Base-by-base conservation (phyloP, 2,797 vertebrate genomes). In the Scolopax bukidnonensis region DNA sequence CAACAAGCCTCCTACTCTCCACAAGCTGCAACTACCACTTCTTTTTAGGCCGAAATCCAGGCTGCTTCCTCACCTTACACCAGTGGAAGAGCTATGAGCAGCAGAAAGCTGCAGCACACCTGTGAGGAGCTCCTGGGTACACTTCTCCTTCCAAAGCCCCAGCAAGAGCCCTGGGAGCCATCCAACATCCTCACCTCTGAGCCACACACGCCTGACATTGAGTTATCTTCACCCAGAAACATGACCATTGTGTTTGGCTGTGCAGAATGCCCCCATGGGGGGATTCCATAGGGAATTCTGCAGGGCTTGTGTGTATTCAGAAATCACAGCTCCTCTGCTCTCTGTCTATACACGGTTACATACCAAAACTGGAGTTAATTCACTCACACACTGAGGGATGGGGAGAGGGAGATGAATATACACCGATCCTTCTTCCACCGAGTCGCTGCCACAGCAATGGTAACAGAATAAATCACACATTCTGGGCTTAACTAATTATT, bases 371-470 rank as follows among this genome's bases (percentile, higher is more conserved):
- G 40, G 61, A 61, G 68, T 54, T 92, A 87, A 91, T 82, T 92
- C 91, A 32, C 89, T 76, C 59, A 18, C 57, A 3, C 67, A 6
- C 89, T 40, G 53, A 83, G 91, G 89, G 84, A 56, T 7, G 51
- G 87, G 90, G 64, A 86, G 28, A 93, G 71, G 59, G 76, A 93
- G 65, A 73, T 47, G 54, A 77, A 89, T 54, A 18, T 2, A 4
- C 89, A 45, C 84, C 27, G 64, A 77, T 67, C 91, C 91, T 90
- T 90, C 95, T 92, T 82, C 94, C 88, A 64, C 80, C 41, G 28
- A 81, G 80, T 54, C 89, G 51, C 56, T 80, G 91, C 90, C 91
- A 85, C 95, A 90, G 84, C 93, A 87, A 51, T 10, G 47, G 71
- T 56, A 92, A 90, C 89, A 50, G 25, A 53, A 63, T 51, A 89